A percentile compares a stretch with the other conserved stretches of the same genome.
Conservation (phyloP, 2,888 invertebrate genomes). For the Macrophya alboannulata region DNA sequence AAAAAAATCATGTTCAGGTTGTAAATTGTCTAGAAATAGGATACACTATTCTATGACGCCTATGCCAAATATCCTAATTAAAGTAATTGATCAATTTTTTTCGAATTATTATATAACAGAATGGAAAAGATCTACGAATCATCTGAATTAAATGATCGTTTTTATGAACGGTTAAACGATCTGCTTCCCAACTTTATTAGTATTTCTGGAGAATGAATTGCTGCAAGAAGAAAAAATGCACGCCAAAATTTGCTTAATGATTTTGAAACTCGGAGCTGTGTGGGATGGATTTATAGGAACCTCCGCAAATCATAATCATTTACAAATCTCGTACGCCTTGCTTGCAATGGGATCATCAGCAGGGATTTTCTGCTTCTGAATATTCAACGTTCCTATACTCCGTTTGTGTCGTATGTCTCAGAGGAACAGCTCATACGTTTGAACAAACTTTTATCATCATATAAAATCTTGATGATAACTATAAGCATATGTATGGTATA, state of each 20-base stretch:
- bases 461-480: background rate
- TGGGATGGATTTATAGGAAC: background rate
- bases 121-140: background rate
- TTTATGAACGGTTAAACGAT: background rate
- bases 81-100: background rate
- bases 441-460: background rate
- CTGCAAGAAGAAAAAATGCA: background rate
- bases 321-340: background rate
- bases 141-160: background rate
- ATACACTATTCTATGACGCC: background rate
- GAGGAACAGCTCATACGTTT: background rate
- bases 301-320: background rate
- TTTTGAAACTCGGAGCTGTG: background rate
- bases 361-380: conserved; percentile 13
- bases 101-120: background rate
- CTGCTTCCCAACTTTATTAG: background rate
- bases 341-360: background rate
- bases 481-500: background rate
- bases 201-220: background rate
- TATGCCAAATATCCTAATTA: background rate
- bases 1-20: background rate
- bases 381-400: background rate
- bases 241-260: background rate
- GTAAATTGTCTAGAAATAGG: background rate
- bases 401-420: background rate